Base-by-base conservation (phyloP, 2,888 invertebrate genomes). In the Cheilosia vernalis region DNA sequence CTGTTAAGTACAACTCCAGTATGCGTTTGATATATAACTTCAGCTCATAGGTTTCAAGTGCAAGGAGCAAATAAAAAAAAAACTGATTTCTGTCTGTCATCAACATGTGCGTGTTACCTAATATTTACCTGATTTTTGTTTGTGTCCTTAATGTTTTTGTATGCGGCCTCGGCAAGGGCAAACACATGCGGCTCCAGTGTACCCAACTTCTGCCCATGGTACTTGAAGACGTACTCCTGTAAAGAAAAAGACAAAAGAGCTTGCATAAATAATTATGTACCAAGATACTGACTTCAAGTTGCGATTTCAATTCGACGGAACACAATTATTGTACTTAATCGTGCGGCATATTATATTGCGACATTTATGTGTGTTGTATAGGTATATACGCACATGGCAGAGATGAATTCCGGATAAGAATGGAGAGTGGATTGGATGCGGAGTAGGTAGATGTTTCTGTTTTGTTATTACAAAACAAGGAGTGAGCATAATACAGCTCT, bases 161-260 rank as follows among this genome's bases (percentile, higher is more conserved):
- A 97, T 0, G 98, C 96, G 10, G 97, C 96, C 92, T 98, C 97
- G 1, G 97, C 97, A 88, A 98, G 93, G 6, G 98, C 97, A 93
- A 97, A 98, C 51, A 98, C 97, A 92, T 98, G 98, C 0, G 98
- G 98, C 88, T 97, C 96, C 89, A 96, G 92, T 44, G 94, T 93
- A 27, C 97, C 96, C 91, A 97, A 94, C 90, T 97, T 97, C 90
- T 95, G 95, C 55, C 96, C 96, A 89, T 96, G 95, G 92, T 97
- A 98, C 90, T 95, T 94, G 90, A 94, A 94, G 90, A 98, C 97
- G 90, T 95, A 95, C 88, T 96, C 95, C 97, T 98, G 93, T 40
- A 93, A 93, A 87, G 87, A 69, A 73, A 53, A 56, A 63, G 37
- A 61, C 37, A 84, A 60, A 80, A 81, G 51, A 64, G 30, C 47